Conservation (phyloP, 2,888 invertebrate genomes). For the Gonocerus acuteangulatus region DNA sequence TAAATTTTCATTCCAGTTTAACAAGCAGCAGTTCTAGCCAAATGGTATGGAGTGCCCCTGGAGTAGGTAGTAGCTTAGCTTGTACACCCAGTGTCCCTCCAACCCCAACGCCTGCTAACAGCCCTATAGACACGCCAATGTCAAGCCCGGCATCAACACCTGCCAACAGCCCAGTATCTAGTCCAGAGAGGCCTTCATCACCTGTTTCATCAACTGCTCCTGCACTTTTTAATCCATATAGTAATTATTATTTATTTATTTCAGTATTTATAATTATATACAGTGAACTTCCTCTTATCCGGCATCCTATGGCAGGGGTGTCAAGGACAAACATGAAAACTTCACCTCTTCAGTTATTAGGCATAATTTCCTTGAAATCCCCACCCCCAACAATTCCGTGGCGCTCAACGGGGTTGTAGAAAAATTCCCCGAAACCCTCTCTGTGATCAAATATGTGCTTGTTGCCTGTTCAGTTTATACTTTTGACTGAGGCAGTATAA, state of each 20-base stretch:
- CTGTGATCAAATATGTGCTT: too few relatives aligned
- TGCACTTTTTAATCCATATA: constrained; percentile 50
- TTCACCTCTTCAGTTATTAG: too few relatives aligned
- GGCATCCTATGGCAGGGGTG: too few relatives aligned
- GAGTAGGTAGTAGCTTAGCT: constrained; percentile 68
- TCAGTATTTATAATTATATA: background rate
- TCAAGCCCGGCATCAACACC: constrained; percentile 70
- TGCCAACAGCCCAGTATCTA: constrained; percentile 54
- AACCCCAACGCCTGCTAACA: constrained; percentile 74
- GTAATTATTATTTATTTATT: constrained; percentile 46
- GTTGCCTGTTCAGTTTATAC: too few relatives aligned
- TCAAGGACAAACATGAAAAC: too few relatives aligned
- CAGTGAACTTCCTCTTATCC: too few relatives aligned
- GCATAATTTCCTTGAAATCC: too few relatives aligned
- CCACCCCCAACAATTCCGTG: too few relatives aligned
- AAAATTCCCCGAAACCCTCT: too few relatives aligned
- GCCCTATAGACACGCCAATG: constrained; percentile 55
- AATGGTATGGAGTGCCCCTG: constrained; percentile 65
- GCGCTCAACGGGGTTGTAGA: too few relatives aligned
- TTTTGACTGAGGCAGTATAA: too few relatives aligned
- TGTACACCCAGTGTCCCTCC: constrained; percentile 45
- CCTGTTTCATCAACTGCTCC: constrained; percentile 51
- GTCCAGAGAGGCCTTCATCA: constrained; percentile 55
- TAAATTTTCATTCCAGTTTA: background rate
- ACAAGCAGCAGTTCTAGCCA: constrained; percentile 66